Conservation (phyloP, 2,888 invertebrate genomes). For the Ophion ventricosus region DNA sequence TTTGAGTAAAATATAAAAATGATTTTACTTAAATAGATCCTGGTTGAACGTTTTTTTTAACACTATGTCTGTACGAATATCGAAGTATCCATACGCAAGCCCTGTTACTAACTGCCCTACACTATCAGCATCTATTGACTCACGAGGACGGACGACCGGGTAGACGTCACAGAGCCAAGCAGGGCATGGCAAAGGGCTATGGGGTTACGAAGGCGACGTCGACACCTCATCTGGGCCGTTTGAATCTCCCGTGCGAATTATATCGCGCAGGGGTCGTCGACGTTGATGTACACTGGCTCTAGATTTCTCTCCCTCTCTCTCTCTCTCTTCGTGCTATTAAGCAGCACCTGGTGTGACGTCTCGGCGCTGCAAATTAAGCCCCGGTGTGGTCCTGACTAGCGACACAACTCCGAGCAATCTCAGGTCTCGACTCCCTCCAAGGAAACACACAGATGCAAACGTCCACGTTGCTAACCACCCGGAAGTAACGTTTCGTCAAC, state of each 20-base stretch:
- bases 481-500: constrained; percentile 1
- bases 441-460: background rate
- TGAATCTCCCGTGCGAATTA: constrained; percentile 71
- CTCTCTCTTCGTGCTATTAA: background rate
- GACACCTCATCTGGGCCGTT: constrained; percentile 45
- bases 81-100: constrained; percentile 20
- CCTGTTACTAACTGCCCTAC: constrained; percentile 31
- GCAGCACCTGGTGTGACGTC: constrained; percentile 6
- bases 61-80: background rate
- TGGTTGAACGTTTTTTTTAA: background rate
- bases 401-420: constrained; percentile 74
- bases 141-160: constrained; percentile 22
- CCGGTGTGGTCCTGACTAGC: constrained; percentile 68
- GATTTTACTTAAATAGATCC: too few species aligned
- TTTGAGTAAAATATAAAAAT: too few species aligned
- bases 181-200: constrained; percentile 2
- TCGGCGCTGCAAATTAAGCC: constrained; percentile 70
- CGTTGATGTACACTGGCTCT: constrained; percentile 31
- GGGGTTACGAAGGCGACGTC: constrained; percentile 59
- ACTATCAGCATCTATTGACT: constrained; percentile 12
- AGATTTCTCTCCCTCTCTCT: constrained; percentile 22
- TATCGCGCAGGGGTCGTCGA: constrained; percentile 67
- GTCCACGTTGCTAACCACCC: background rate
- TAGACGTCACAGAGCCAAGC: constrained; percentile 43
- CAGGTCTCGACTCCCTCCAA: constrained; percentile 45